Evolutionary conservation across 35 echinoderm and acorn worm species (phyloP).

Genomic region (Diadema setosum): DNA sequence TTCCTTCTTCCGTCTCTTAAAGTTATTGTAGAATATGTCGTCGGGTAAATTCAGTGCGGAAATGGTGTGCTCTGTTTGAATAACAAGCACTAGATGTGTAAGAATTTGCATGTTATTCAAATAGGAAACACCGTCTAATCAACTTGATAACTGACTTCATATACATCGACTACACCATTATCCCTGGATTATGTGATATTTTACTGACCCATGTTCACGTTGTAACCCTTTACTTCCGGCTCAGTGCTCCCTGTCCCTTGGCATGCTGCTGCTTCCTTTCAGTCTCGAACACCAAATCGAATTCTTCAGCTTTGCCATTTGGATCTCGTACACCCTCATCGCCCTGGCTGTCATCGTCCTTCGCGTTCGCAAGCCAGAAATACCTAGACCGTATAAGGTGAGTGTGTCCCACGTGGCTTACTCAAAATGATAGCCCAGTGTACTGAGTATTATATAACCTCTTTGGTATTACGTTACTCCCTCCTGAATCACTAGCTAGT

Average conservation of each 20-base stretch:
- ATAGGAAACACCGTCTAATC: neutral
- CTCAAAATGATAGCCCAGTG: neutral
- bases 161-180: neutral
- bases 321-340: slow-evolving; percentile 77
- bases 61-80: too few relatives aligned
- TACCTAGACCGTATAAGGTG: slow-evolving; percentile 85
- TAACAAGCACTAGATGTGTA: too few relatives aligned
- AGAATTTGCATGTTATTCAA: too few relatives aligned
- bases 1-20: too few relatives aligned
- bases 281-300: slow-evolving; percentile 82
- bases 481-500: too few relatives aligned
- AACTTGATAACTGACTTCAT: neutral
- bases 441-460: too few relatives aligned
- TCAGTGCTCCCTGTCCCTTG: slow-evolving; percentile 15
- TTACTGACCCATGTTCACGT: neutral
- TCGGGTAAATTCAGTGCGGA: too few relatives aligned
- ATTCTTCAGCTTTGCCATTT: slow-evolving; percentile 88
- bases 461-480: too few relatives aligned
- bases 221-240: neutral
- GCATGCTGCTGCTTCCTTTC: slow-evolving; percentile 63
- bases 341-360: slow-evolving; percentile 58
- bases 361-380: slow-evolving; percentile 49
- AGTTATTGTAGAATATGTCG: too few relatives aligned
- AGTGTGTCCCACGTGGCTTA: neutral
- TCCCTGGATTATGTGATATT: neutral